Evolutionary conservation across 2,888 invertebrate species (phyloP).

Genomic region (Monopis laevigella): DNA sequence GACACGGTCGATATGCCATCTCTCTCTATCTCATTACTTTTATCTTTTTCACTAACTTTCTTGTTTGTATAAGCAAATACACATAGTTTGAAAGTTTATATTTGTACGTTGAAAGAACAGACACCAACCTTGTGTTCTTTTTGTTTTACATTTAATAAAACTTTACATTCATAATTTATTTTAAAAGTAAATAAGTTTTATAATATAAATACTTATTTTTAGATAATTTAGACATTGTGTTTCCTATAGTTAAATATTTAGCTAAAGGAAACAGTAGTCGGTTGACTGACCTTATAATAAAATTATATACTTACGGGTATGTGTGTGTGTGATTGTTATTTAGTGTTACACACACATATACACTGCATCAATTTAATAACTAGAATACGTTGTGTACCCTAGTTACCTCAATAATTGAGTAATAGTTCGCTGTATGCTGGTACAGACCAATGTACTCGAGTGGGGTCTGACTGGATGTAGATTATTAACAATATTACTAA

Average conservation of each 20-base stretch:
- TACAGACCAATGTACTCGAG: too few relatives aligned
- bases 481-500: too few relatives aligned
- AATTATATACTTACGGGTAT: constrained; percentile 1
- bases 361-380: constrained; percentile 8
- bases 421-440: neutral
- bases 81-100: constrained; percentile 65
- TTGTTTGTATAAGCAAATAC: constrained; percentile 68
- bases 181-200: too few relatives aligned
- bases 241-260: too few relatives aligned
- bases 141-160: constrained; percentile 8
- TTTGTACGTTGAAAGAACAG: constrained; percentile 44
- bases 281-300: constrained; percentile 9
- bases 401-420: constrained; percentile 3
- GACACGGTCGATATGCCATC: constrained; percentile 26
- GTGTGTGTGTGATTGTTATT: neutral
- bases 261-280: constrained; percentile 6
- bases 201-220: too few relatives aligned
- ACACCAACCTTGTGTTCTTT: constrained; percentile 1
- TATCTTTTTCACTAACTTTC: constrained; percentile 69
- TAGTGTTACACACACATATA: neutral
- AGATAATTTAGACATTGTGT: too few relatives aligned
- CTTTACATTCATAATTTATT: constrained; percentile 7
- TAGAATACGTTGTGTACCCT: neutral
- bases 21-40: constrained; percentile 64
- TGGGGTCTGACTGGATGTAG: too few relatives aligned